Evolutionary conservation across 2,888 invertebrate species (phyloP).

Genomic region (Hirtodrosophila histrioides): DNA sequence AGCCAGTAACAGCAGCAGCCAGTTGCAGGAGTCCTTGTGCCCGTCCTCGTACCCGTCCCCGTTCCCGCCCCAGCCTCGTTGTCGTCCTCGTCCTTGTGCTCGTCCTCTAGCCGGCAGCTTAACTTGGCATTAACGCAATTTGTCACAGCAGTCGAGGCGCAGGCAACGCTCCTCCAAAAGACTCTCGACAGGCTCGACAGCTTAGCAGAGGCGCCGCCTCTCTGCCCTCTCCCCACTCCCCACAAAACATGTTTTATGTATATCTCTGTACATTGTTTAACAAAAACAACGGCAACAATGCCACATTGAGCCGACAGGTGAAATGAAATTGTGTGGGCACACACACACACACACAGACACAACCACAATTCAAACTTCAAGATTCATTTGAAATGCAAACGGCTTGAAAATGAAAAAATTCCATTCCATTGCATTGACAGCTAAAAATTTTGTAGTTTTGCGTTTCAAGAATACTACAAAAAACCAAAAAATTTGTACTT

Average conservation of each 20-base stretch:
- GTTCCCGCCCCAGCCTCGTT: neutral
- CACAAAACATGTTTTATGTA: constrained; percentile 30
- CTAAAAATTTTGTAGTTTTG: constrained; percentile 34
- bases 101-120: constrained; percentile 59
- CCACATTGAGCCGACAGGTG: constrained; percentile 69
- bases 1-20: constrained; percentile 25
- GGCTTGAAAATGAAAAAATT: constrained; percentile 57
- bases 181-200: constrained; percentile 28
- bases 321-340: constrained; percentile 59
- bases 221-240: neutral
- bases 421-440: constrained; percentile 60
- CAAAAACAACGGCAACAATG: constrained; percentile 33
- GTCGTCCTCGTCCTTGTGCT: neutral
- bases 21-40: constrained; percentile 24
- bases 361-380: constrained; percentile 20
- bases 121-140: constrained; percentile 74
- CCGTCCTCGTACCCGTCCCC: neutral
- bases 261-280: constrained; percentile 36
- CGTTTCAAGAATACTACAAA: constrained; percentile 25
- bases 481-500: constrained; percentile 27
- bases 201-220: constrained; percentile 29
- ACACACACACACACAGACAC: constrained; percentile 6
- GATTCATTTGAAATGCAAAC: constrained; percentile 46
- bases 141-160: constrained; percentile 58
- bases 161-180: constrained; percentile 20